Evolutionary conservation across 2,888 invertebrate genomes (phyloP).

Genomic region (Megalurothrips usitatus): DNA sequence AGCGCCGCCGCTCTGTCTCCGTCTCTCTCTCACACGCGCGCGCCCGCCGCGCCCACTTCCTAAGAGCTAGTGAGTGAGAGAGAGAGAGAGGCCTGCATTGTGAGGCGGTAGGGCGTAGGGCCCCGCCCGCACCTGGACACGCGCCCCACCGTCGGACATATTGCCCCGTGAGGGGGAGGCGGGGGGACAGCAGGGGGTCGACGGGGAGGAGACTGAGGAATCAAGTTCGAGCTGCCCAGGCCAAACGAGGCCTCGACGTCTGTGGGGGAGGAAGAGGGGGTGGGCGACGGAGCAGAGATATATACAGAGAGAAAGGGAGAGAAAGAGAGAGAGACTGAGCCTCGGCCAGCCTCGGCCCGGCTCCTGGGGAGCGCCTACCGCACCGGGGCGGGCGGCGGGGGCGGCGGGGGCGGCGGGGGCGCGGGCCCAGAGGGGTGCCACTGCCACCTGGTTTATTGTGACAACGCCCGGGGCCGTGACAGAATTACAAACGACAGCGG

Average conservation of each 20-base stretch:
- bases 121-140: not conserved
- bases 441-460: constrained; percentile 7
- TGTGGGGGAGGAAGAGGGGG: not conserved
- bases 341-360: not conserved
- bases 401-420: not conserved
- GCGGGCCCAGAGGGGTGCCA: not conserved
- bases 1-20: not conserved
- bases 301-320: no score
- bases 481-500: constrained; percentile 18
- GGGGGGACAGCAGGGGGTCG: no score
- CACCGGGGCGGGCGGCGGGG: no score
- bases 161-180: not conserved
- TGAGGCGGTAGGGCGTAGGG: not conserved
- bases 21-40: not conserved
- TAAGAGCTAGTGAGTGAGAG: no score
- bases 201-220: not conserved
- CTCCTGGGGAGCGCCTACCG: no score
- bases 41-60: no score
- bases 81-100: no score
- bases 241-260: not conserved
- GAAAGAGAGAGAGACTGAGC: no score
- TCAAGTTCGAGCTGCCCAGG: no score
- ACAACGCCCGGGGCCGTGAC: constrained; percentile 20
- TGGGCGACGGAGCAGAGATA: no score
- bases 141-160: not conserved